phyloP scores from a whole-genome alignment of 1,140 invertebrate species.

The Lordiphosa mommai region DNA sequence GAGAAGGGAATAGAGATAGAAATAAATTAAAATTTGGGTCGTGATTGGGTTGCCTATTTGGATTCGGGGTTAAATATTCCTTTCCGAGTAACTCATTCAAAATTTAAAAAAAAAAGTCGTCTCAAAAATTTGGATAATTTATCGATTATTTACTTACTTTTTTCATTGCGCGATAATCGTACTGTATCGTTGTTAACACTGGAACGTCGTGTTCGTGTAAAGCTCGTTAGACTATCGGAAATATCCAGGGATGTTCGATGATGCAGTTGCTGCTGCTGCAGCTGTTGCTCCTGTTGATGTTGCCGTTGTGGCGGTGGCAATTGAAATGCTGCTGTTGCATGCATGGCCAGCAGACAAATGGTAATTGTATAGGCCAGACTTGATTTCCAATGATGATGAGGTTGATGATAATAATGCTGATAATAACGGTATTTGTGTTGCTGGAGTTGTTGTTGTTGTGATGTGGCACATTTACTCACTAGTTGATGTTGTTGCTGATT shows the following conservation, averaged over 20 bases:
- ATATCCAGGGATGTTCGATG: conserved; percentile 7
- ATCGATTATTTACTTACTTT: conserved; percentile 35
- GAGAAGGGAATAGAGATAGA: too few relatives aligned
- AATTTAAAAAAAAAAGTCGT: too few relatives aligned
- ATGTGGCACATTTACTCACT: background rate
- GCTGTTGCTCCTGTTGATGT: conserved; percentile 2
- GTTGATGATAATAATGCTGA: background rate
- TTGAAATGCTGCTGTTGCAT: conserved; percentile 4
- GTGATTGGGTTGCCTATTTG: too few relatives aligned
- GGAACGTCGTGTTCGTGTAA: conserved; percentile 1
- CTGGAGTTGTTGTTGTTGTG: conserved; percentile 11
- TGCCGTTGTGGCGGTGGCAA: conserved; percentile 4
- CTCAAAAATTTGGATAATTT: too few relatives aligned
- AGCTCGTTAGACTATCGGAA: conserved; percentile 3
- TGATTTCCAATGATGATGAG: conserved; percentile 2
- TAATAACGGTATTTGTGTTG: background rate
- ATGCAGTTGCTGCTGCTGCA: background rate
- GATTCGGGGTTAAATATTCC: too few relatives aligned
- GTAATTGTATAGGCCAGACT: conserved; percentile 21
- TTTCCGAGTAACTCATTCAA: too few relatives aligned
- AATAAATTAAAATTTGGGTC: too few relatives aligned
- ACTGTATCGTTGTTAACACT: background rate
- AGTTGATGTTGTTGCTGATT: conserved; percentile 22
- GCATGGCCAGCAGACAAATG: conserved; percentile 14
- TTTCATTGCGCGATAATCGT: conserved; percentile 36